A percentile compares a stretch with the other conserved stretches of the same genome.
Conservation (phyloP, 2,797 vertebrate species). For the Synaphobranchus kaupii region DNA sequence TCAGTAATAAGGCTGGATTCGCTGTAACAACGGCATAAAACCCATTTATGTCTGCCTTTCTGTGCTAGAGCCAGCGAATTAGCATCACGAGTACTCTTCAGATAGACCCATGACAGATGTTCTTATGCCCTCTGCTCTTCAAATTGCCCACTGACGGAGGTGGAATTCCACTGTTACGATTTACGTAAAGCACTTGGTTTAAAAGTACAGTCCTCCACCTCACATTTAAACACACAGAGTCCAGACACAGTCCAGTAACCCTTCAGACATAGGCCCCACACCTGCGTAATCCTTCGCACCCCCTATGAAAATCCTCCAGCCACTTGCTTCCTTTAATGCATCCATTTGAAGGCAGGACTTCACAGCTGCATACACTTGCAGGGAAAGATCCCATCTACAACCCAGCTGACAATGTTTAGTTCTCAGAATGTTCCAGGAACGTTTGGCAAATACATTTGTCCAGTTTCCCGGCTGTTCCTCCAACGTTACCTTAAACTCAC, state of each 20-base stretch:
- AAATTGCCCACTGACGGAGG: background rate
- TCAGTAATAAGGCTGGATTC: background rate
- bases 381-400: background rate
- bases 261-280: background rate
- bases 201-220: background rate
- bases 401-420: background rate
- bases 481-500: background rate
- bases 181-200: background rate
- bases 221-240: background rate
- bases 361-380: constrained; percentile 29
- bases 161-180: background rate
- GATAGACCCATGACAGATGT: background rate
- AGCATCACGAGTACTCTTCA: background rate
- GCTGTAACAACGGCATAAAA: background rate
- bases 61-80: background rate
- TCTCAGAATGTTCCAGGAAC: constrained; percentile 1
- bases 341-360: constrained; percentile 8
- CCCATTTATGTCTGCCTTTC: background rate
- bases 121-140: background rate
- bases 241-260: background rate
- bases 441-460: background rate
- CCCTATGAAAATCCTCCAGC: background rate
- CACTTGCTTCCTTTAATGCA: background rate
- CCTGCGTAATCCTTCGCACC: background rate
- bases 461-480: background rate